phyloP scores from a whole-genome alignment of 2,888 invertebrate genomes.

The Asteroscopus sphinx region DNA sequence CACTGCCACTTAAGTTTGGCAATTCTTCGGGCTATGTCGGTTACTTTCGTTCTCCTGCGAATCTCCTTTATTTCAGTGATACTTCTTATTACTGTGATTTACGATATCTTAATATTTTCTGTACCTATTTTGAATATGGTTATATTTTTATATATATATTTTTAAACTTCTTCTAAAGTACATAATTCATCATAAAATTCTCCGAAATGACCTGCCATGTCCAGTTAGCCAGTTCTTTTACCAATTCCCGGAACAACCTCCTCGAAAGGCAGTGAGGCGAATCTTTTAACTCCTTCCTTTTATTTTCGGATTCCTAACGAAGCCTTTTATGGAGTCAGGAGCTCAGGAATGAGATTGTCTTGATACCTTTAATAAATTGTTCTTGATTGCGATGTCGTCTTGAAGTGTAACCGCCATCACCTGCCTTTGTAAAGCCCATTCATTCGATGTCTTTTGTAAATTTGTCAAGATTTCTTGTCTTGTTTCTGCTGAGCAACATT shows the following conservation, averaged over 20 bases:
- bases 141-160: too few relatives aligned
- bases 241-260: conserved; percentile 39
- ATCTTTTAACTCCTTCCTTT: conserved; percentile 48
- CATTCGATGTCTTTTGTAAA: conserved; percentile 41
- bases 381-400: conserved; percentile 51
- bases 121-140: too few relatives aligned
- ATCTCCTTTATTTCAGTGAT: too few relatives aligned
- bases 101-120: too few relatives aligned
- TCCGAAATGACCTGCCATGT: conserved; percentile 42
- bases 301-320: conserved; percentile 55
- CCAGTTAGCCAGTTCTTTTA: conserved; percentile 35
- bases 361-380: conserved; percentile 56
- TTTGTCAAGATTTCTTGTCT: conserved; percentile 15
- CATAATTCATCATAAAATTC: conserved; percentile 14
- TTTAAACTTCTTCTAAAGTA: neutral
- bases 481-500: conserved; percentile 18
- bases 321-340: conserved; percentile 47
- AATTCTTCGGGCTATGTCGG: too few relatives aligned
- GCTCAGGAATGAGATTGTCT: conserved; percentile 48
- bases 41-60: too few relatives aligned
- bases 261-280: conserved; percentile 44
- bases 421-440: conserved; percentile 25
- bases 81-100: too few relatives aligned
- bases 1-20: too few relatives aligned
- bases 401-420: conserved; percentile 42